These are phyloP conservation scores for Nibea coibor DNA, from an alignment of 2,113 vertebrate genomes.

Conservation along the genomic window DNA sequence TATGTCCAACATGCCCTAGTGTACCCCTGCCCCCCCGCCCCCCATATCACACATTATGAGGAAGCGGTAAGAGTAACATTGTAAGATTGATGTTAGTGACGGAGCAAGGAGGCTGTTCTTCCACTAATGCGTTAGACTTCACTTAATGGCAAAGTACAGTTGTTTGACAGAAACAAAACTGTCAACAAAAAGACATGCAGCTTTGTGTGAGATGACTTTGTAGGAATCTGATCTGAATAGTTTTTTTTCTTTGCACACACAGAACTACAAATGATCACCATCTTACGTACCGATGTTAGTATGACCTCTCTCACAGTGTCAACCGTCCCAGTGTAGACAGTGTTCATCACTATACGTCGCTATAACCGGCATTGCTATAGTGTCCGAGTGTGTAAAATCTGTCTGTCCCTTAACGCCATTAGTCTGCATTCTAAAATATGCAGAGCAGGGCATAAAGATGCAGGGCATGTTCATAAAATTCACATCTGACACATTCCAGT, in stretches of 20 bases:
- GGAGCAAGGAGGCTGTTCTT: conserved; percentile 11
- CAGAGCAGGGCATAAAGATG: neutral
- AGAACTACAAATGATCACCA: conserved; percentile 11
- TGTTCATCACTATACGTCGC: neutral
- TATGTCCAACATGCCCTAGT: conserved; percentile 81
- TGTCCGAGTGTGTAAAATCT: conserved; percentile 10
- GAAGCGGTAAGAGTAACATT: conserved; percentile 16
- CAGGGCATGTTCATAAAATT: conserved; percentile 5
- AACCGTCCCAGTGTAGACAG: conserved; percentile 8
- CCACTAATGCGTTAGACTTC: neutral
- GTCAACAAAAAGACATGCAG: neutral
- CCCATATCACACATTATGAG: neutral
- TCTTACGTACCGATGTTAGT: neutral
- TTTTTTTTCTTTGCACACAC: neutral
- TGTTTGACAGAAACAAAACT: neutral
- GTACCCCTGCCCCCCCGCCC: neutral
- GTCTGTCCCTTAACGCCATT: conserved; percentile 5
- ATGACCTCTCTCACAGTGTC: conserved; percentile 4
- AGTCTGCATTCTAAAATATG: conserved; percentile 14
- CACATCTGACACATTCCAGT: conserved; percentile 2
- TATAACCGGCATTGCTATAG: no score
- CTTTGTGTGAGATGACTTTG: conserved; percentile 11
- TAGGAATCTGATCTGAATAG: conserved; percentile 3
- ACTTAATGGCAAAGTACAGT: neutral
- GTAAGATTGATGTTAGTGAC: neutral